A percentile compares a stretch with the other conserved stretches of the same genome.
Evolutionary conservation across 2,797 vertebrate species (phyloP).

Genomic region (Leptatherina wallacei): DNA sequence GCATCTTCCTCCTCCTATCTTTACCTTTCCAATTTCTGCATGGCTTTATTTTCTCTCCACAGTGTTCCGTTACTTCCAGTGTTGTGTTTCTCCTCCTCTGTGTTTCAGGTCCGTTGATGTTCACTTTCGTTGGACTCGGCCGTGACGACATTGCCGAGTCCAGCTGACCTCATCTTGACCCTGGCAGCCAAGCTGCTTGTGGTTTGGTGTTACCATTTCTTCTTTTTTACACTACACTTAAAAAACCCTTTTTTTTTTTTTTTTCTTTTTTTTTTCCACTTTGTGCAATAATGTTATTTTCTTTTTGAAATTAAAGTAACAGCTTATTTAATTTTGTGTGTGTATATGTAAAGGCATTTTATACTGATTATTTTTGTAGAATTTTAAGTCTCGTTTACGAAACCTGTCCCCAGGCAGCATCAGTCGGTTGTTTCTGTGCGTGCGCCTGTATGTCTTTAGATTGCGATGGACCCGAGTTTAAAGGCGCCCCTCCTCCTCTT

Average conservation of each 20-base stretch:
- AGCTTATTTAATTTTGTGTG: conserved; percentile 90
- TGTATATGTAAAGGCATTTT: conserved; percentile 83
- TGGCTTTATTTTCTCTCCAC: conserved; percentile 44
- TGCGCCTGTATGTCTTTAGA: conserved; percentile 27
- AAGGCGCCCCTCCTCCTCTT: conserved; percentile 14
- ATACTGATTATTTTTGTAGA: conserved; percentile 87
- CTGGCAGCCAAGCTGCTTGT: conserved; percentile 74
- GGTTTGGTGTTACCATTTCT: conserved; percentile 58
- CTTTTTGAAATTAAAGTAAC: conserved; percentile 69
- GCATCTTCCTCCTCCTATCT: conserved; percentile 79
- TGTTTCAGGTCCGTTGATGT: conserved; percentile 50
- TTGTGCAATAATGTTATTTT: conserved; percentile 93
- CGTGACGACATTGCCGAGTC: conserved; percentile 35
- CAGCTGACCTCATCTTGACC: conserved; percentile 60
- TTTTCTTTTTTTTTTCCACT: conserved; percentile 68
- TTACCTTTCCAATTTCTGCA: conserved; percentile 46
- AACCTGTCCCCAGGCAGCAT: conserved; percentile 88
- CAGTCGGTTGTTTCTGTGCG: conserved; percentile 13
- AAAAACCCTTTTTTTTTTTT: conserved; percentile 57
- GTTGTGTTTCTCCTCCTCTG: conserved; percentile 56
- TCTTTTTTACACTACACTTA: conserved; percentile 78
- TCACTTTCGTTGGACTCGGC: conserved; percentile 25
- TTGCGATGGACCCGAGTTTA: conserved; percentile 45
- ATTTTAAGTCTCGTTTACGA: conserved; percentile 87
- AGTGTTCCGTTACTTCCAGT: conserved; percentile 67